phyloP scores from a whole-genome alignment of 1,140 invertebrate species.

The Wasmannia auropunctata region DNA sequence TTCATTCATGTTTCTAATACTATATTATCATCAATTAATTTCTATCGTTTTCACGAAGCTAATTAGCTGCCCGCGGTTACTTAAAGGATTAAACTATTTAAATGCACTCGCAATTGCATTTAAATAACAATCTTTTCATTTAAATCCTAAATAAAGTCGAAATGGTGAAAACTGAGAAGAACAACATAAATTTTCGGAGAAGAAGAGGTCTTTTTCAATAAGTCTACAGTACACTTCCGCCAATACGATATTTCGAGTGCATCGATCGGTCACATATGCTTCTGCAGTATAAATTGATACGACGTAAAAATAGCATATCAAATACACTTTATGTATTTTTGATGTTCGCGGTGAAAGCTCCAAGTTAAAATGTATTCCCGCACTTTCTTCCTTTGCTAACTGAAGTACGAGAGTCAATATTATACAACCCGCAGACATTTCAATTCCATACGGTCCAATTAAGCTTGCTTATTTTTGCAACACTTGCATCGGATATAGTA shows the following conservation, averaged over 20 bases:
- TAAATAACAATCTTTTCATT: background rate
- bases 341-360: background rate
- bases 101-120: background rate
- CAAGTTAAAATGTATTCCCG: constrained; percentile 29
- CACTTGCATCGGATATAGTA: background rate
- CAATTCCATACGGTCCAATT: constrained; percentile 9
- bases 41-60: background rate
- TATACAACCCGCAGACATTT: background rate
- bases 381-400: background rate
- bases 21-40: constrained; percentile 20
- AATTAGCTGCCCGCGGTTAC: background rate
- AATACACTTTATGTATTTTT: constrained; percentile 23
- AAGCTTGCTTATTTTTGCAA: constrained; percentile 17
- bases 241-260: background rate
- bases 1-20: constrained; percentile 31
- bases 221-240: background rate
- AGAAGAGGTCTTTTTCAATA: background rate
- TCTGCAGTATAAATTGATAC: constrained; percentile 21
- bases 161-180: background rate
- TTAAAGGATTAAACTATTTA: background rate
- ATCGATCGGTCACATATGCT: constrained; percentile 20
- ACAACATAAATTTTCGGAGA: background rate
- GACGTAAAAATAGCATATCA: constrained; percentile 36
- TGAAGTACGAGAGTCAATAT: constrained; percentile 26
- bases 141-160: background rate